A percentile compares a stretch with the other conserved stretches of the same genome.
phyloP scores from a whole-genome alignment of 2,113 vertebrate genomes.

The Sarotherodon lohbergeri region DNA sequence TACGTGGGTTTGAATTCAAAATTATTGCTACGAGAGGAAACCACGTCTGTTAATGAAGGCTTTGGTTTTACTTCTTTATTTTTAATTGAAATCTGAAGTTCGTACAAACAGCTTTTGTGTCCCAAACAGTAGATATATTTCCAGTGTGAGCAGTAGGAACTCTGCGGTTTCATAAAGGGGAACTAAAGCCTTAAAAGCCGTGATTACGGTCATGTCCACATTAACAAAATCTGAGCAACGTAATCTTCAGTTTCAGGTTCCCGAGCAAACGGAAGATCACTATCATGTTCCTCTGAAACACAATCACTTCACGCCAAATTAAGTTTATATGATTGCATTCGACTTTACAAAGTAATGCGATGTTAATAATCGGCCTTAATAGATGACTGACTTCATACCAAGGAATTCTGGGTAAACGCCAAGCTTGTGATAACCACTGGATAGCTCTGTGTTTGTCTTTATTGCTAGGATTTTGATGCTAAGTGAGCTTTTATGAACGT shows the following conservation, averaged over 20 bases:
- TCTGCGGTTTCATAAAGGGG: neutral
- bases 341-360: neutral
- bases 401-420: neutral
- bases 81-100: neutral
- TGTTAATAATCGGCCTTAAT: neutral
- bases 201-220: neutral
- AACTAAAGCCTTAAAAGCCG: neutral
- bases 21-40: neutral
- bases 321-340: neutral
- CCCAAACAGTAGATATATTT: neutral
- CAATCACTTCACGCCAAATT: neutral
- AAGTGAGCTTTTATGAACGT: neutral
- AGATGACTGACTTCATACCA: neutral
- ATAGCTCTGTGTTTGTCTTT: constrained; percentile 20
- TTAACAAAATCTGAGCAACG: neutral
- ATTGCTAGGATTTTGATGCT: neutral
- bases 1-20: constrained; percentile 17
- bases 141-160: neutral
- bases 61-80: constrained; percentile 28
- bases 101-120: neutral
- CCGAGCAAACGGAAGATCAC: neutral
- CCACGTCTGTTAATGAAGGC: constrained; percentile 31
- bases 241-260: neutral
- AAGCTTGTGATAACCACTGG: constrained; percentile 45
- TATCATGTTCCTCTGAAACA: neutral